Evolutionary conservation across 2,888 invertebrate genomes (phyloP), one percentile per base, ranked within the genome.

Genomic region (Euzophera pinguis): DNA sequence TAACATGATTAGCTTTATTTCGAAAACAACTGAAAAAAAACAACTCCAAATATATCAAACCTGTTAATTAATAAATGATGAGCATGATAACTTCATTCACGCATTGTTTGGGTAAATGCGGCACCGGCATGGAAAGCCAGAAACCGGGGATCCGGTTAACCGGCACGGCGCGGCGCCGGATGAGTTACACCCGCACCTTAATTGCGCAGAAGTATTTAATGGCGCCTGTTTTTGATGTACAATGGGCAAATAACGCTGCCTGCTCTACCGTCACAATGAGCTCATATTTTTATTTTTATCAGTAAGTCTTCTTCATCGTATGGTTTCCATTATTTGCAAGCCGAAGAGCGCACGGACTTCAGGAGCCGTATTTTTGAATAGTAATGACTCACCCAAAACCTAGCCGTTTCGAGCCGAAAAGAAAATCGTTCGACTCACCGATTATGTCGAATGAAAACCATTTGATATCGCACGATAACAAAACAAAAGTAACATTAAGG

Each of bases 141-240:
- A 7, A 32, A 32, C 32, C 13, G 45, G 22, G 22, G 45, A 34
- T 45, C 45, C 45, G 45, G 45, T 34, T 45, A 45, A 32, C 43
- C 39, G 39, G 47, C 10, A 7, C 32, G 32, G 47, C 10, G 10
- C 32, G 32, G 32, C 34, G 47, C 47, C 39, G 42, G 45, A 45
- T 45, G 45, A 45, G 45, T 45, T 45, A 41, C 48, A 42, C 50
- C 56, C 62, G 61, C 62, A 60, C 62, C 66, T 65, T 71, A 71
- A 73, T 72, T 72, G 72, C 60, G 67, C 67, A 72, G 64, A 73
- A 74, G 66, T 72, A 67, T 74, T 67, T 71, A 74, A 69, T 67
- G 65, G 61, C 54, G 50, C 58, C 62, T 67, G 65, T 57, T 65
- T 54, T 57, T 64, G 69, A 71, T 67, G 64, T 61, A 62, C 63